These are phyloP conservation scores for Platichthys flesus DNA, from an alignment of 2,113 vertebrate species.

Conservation along the genomic window DNA sequence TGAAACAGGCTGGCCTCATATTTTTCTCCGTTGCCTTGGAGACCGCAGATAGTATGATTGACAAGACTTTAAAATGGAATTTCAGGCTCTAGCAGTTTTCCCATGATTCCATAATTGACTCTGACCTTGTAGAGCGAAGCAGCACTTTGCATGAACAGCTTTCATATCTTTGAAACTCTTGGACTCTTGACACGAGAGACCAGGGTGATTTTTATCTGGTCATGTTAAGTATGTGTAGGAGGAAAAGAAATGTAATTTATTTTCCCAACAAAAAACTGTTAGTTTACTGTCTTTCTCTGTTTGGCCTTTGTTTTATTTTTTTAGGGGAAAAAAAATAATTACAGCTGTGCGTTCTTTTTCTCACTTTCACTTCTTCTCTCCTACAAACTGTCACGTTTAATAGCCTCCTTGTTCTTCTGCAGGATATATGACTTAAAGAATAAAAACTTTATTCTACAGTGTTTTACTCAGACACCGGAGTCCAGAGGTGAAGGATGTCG, in stretches of 20 bases:
- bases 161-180: constrained; percentile 13
- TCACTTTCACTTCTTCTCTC: background rate
- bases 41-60: constrained; percentile 63
- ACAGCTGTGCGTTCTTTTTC: background rate
- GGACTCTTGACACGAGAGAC: constrained; percentile 12
- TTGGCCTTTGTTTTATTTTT: background rate
- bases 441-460: background rate
- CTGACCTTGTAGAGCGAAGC: constrained; percentile 30
- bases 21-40: constrained; percentile 61
- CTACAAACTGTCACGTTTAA: background rate
- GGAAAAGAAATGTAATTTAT: background rate
- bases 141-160: constrained; percentile 32
- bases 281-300: background rate
- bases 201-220: constrained; percentile 19
- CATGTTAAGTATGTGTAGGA: background rate
- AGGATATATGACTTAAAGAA: background rate
- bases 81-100: constrained; percentile 70
- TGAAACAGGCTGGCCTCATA: constrained; percentile 1
- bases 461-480: background rate
- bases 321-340: background rate
- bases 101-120: constrained; percentile 53
- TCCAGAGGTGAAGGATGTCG: background rate
- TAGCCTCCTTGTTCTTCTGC: background rate
- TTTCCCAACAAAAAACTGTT: background rate
- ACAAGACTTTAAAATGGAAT: constrained; percentile 67